Base-by-base conservation (phyloP, 2,797 vertebrate species). In the Mionectes olivaceus region DNA sequence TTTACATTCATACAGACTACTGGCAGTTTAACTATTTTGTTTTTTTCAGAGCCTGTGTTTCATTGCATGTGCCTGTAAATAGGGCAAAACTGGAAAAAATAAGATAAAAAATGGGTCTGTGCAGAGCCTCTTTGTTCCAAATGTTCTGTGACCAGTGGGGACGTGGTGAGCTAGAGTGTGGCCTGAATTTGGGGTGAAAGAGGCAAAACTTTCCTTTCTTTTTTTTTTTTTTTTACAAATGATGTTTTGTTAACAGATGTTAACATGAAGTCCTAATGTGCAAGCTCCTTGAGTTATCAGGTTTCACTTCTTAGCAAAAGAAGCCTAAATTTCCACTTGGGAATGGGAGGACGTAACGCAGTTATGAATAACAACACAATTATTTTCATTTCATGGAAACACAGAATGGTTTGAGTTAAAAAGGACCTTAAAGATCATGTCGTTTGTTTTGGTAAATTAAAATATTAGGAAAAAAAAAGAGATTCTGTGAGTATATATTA, bases 31-130 rank as follows among this genome's bases (percentile, higher is more conserved):
- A 25, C 13, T 0, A 1, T 27, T 71, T 52, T 52, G 6, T 21
- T 79, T 7, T 27, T 27, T 74, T 16, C 25, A 41, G 28, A 70
- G 13, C 57, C 10, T 41, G 1, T 21, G n/a, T 63, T 85, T 32
- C 7, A 2, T 53, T 59, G 5, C 10, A 3, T 19, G 5, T 59
- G 53, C 4, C 19, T 70, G 25, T 56, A 69, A 49, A 53, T 27
- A 53, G 0, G 11, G 3, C 10, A 79, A 55, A 86, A 49, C 11
- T 0, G 5, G 7, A 32, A 75, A 79, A 84, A 44, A 39, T 5
- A 25, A 1, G 21, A 8, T 49, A 10, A 43, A 52, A 74, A 47
- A 3, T 0, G 0, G 4, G 2, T n/a, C 17, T 61, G 5, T 61
- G 44, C 18, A 28, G 46, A 56, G 6, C 30, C 5, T 10, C 1